Conservation (phyloP, 2,888 invertebrate genomes). For the Agriopis marginaria region DNA sequence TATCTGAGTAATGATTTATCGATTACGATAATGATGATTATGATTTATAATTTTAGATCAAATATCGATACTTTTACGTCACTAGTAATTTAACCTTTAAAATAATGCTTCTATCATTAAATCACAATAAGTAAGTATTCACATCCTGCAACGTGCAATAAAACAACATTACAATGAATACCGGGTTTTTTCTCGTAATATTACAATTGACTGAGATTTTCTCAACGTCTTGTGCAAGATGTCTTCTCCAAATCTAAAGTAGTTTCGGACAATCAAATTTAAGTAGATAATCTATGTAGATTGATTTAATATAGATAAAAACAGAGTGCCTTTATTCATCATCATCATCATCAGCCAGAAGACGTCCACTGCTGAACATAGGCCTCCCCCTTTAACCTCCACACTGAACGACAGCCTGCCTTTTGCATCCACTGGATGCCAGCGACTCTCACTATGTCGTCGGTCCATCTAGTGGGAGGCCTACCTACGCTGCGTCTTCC, state of each 20-base stretch:
- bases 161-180: slow-evolving; percentile 10
- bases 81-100: slow-evolving; percentile 7
- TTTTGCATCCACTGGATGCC: too few species aligned
- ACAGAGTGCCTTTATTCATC: too few species aligned
- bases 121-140: slow-evolving; percentile 6
- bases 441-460: too few species aligned
- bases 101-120: slow-evolving; percentile 13
- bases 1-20: too few species aligned
- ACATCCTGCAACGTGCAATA: slow-evolving; percentile 16
- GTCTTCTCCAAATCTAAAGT: slow-evolving; percentile 8
- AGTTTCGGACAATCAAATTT: background rate
- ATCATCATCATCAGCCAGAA: too few species aligned
- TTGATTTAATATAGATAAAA: too few species aligned
- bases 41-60: background rate
- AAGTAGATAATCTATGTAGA: background rate
- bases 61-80: slow-evolving; percentile 14
- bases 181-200: slow-evolving; percentile 8
- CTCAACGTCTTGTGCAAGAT: slow-evolving; percentile 17
- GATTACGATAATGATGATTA: too few species aligned
- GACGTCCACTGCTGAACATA: too few species aligned
- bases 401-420: too few species aligned
- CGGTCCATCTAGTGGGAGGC: too few species aligned
- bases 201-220: slow-evolving; percentile 21
- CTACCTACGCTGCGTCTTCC: too few species aligned
- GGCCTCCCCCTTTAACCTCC: too few species aligned